Evolutionary conservation across 2,797 vertebrate genomes (phyloP), one percentile per base, ranked within the genome.

Genomic region (Enteromius argenteus): DNA sequence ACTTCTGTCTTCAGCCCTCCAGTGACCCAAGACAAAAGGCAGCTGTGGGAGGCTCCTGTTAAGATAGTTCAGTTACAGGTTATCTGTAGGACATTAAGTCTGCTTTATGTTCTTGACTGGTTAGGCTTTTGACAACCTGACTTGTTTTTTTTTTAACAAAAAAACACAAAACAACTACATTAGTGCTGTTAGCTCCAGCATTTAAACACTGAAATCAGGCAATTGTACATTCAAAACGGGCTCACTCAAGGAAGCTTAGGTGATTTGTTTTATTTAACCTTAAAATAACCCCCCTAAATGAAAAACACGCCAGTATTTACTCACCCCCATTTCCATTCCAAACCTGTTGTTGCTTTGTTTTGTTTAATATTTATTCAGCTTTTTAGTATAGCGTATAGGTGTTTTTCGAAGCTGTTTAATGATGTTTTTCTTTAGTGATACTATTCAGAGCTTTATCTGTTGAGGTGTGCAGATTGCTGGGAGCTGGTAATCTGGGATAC

Each of bases 401-500:
- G 1, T 30, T 60, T 23, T 67, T 69, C 27, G 14, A 4, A n/a
- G 42, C 27, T 0, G 4, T 80, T 80, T 58, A 15, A 60, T 21
- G 10, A 13, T 75, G 17, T 68, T 14, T 49, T 62, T 27, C 8
- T 42, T 53, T 0, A 46, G 42, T 44, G 30, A 46, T 21, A 10
- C 3, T 13, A 13, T 46, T 19, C 8, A 46, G 14, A 69, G 66
- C 62, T 27, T 68, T 39, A 35, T 37, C 21, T 44, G 69, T 66
- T 39, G 4, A 53, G 32, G 49, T 13, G 68, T 49, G 32, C 71
- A 78, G 79, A 80, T 81, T 85, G 81, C 11, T 17, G 27, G 58
- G 73, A n/a, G 49, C 49, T 74, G 62, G 46, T 58, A 82, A 84
- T 88, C 83, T 77, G 11, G 68, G 66, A 68, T 82, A 64, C 84